Conservation (phyloP, 1,140 invertebrate species). For the Spodoptera frugiperda region DNA sequence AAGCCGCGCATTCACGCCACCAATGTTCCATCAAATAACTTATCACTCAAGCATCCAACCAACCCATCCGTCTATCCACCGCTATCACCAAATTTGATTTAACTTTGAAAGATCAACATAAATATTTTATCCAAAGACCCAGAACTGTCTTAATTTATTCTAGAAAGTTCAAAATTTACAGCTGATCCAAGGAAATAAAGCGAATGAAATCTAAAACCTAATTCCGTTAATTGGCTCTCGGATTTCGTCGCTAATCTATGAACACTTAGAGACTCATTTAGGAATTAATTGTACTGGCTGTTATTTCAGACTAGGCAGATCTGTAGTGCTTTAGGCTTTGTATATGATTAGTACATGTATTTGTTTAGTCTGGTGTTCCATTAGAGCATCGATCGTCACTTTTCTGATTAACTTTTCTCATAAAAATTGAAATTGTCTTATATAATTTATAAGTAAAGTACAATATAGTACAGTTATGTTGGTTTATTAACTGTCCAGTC, state of each 20-base stretch:
- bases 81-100: background rate
- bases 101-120: background rate
- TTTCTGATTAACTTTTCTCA: no score
- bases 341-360: no score
- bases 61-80: no score
- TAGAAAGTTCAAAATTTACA: constrained; percentile 10
- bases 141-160: constrained; percentile 17
- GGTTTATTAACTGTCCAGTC: no score
- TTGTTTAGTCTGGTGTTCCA: no score
- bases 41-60: no score
- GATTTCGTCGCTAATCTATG: constrained; percentile 40
- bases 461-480: no score
- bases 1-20: no score
- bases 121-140: background rate
- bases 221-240: constrained; percentile 35
- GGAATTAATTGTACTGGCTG: background rate
- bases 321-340: background rate
- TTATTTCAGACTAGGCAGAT: constrained; percentile 13
- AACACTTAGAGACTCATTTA: constrained; percentile 30
- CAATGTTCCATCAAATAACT: no score
- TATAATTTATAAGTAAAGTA: no score
- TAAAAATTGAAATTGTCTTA: no score
- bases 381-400: no score
- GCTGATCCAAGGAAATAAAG: constrained; percentile 27
- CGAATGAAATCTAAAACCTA: constrained; percentile 35